Evolutionary conservation across 2,888 invertebrate genomes (phyloP).

Genomic region (Amphipyra berbera): DNA sequence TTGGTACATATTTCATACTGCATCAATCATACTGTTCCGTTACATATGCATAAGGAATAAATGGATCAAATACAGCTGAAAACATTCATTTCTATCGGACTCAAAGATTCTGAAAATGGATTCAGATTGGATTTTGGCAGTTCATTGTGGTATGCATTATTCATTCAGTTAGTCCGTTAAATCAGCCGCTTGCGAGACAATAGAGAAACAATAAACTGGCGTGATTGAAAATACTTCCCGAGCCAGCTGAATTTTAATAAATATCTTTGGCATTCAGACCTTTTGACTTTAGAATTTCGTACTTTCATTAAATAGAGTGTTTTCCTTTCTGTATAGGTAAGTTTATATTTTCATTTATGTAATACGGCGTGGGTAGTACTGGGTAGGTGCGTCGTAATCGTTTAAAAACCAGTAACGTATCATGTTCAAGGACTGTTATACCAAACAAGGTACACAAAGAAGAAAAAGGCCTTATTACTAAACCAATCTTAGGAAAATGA

Average conservation of each 20-base stretch:
- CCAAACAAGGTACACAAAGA: slow-evolving; percentile 22
- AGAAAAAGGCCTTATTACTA: slow-evolving; percentile 21
- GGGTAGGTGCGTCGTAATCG: slow-evolving; percentile 26
- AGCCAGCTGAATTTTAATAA: slow-evolving; percentile 54
- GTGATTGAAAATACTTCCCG: slow-evolving; percentile 54
- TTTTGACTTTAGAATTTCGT: slow-evolving; percentile 53
- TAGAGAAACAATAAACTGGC: slow-evolving; percentile 63
- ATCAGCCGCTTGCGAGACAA: slow-evolving; percentile 61
- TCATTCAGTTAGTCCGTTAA: slow-evolving; percentile 70
- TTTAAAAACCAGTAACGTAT: slow-evolving; percentile 48
- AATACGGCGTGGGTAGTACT: background rate
- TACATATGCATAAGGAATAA: background rate
- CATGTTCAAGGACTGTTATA: slow-evolving; percentile 22
- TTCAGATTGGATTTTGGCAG: slow-evolving; percentile 66
- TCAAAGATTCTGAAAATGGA: slow-evolving; percentile 62
- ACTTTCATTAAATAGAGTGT: slow-evolving; percentile 55
- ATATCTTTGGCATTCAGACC: slow-evolving; percentile 50
- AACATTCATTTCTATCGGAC: slow-evolving; percentile 55
- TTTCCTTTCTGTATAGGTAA: slow-evolving; percentile 28
- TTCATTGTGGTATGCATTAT: slow-evolving; percentile 70
- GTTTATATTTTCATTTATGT: slow-evolving; percentile 25
- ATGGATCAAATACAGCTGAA: slow-evolving; percentile 16
- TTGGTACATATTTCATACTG: too few relatives aligned
- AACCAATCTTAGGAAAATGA: slow-evolving; percentile 18
- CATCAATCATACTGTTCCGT: too few relatives aligned